Evolutionary conservation across 1,140 invertebrate genomes (phyloP), one percentile per base, ranked within the genome.

Genomic region (Scylla paramamosain): DNA sequence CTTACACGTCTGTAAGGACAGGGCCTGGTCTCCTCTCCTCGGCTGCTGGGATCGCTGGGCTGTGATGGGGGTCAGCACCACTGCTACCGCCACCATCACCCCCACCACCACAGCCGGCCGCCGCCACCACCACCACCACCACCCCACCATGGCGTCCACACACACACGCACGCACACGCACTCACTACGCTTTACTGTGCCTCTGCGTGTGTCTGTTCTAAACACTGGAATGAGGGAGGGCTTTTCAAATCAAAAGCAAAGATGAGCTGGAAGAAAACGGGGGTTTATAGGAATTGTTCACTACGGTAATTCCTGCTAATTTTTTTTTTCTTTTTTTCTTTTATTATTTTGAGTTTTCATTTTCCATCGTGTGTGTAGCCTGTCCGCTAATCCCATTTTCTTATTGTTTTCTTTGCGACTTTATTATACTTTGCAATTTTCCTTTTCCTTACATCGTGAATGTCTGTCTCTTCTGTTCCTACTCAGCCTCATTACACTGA

Each of bases 101-200:
- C 0, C n/a, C 67, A 77, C 67, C 25, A 28, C 39, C 8, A n/a
- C 67, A n/a, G n/a, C 39, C 28, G 32, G 29, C 31, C 8, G 8
- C 59, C 59, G 10, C 67, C 67, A 8, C 67, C 67, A 77, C 67
- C 67, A 77, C 67, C 67, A 7, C 67, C 67, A 77, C 67, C 20
- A 25, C 67, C 25, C 25, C 67, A n/a, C 67, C 67, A 77, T 77
- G 67, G 67, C 67, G 67, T 7, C 67, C 67, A 77, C 67, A 77
- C 67, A 77, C 67, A 77, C 67, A n/a, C 67, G n/a, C 67, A 77
- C 67, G n/a, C 67, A 77, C 67, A n/a, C 67, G 20, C 67, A n/a
- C n/a, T 7, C n/a, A 77, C 4, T n/a, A 77, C 25, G 3, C 67
- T n/a, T 77, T 77, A n/a, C n/a, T 77, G 12, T 8, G 67, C 20